These are phyloP conservation scores for Cheirogaleus medius DNA, from an alignment of 2,113 vertebrate species.

Conservation along the genomic window DNA sequence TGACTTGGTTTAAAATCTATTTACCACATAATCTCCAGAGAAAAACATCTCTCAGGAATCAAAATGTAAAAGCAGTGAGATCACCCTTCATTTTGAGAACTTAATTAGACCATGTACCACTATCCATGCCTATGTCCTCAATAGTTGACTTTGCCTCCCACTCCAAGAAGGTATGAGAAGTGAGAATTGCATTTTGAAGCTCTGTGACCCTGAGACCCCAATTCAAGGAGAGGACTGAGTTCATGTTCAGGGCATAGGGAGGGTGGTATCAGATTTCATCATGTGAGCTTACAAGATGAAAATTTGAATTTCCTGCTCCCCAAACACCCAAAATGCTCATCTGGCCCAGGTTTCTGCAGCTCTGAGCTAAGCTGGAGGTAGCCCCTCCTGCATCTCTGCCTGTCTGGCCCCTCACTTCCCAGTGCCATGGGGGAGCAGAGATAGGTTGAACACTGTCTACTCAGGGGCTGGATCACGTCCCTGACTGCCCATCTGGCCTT, in stretches of 20 bases:
- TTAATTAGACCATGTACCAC: background rate
- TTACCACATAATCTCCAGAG: background rate
- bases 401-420: background rate
- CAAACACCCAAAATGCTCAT: background rate
- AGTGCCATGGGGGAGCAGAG: background rate
- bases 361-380: conserved; percentile 3
- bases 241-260: conserved; percentile 23
- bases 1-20: conserved; percentile 31
- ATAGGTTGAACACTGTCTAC: conserved; percentile 44
- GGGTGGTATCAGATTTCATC: conserved; percentile 25
- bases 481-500: conserved; percentile 65
- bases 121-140: background rate
- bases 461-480: background rate
- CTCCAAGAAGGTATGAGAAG: background rate
- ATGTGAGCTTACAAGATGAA: conserved; percentile 36
- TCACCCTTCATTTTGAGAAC: background rate
- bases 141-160: conserved; percentile 10
- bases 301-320: conserved; percentile 33
- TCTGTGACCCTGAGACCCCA: background rate
- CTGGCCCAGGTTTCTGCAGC: background rate
- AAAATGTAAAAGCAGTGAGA: background rate
- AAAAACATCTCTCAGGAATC: conserved; percentile 25
- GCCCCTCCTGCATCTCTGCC: background rate
- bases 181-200: background rate
- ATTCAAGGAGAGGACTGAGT: conserved; percentile 16